Conservation (phyloP, 2,888 invertebrate species). For the Euplexia lucipara region DNA sequence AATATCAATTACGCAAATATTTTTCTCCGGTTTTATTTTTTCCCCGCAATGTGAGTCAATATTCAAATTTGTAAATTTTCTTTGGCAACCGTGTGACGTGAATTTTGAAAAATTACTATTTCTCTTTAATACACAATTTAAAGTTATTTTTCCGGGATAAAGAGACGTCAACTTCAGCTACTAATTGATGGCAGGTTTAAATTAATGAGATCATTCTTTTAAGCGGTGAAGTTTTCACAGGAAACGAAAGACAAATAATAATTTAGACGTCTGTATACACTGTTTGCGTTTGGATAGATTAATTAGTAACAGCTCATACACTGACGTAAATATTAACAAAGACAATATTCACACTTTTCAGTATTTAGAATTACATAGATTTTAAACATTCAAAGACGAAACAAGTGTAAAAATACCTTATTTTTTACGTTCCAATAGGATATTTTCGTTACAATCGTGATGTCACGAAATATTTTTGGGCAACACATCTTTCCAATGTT, state of each 20-base stretch:
- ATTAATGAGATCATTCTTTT: conserved; percentile 66
- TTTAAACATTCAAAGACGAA: conserved; percentile 9
- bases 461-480: conserved; percentile 77
- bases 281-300: conserved; percentile 38
- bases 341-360: conserved; percentile 5
- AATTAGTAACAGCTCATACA: conserved; percentile 30
- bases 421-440: conserved; percentile 48
- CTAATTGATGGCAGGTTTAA: conserved; percentile 72
- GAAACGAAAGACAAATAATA: conserved; percentile 49
- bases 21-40: conserved; percentile 25
- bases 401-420: background rate
- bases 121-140: conserved; percentile 39
- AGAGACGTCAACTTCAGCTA: conserved; percentile 54
- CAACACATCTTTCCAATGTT: conserved; percentile 76
- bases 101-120: conserved; percentile 72
- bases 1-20: conserved; percentile 32
- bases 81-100: conserved; percentile 69
- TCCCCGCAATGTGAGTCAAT: conserved; percentile 60
- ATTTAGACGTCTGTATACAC: conserved; percentile 34
- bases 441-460: conserved; percentile 70
- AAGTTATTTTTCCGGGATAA: conserved; percentile 32
- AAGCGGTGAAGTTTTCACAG: conserved; percentile 10
- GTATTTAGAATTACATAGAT: conserved; percentile 1
- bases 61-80: conserved; percentile 72
- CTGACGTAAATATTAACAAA: conserved; percentile 8